Conservation (phyloP, 2,113 vertebrate species). For the Corvus moneduloides region DNA sequence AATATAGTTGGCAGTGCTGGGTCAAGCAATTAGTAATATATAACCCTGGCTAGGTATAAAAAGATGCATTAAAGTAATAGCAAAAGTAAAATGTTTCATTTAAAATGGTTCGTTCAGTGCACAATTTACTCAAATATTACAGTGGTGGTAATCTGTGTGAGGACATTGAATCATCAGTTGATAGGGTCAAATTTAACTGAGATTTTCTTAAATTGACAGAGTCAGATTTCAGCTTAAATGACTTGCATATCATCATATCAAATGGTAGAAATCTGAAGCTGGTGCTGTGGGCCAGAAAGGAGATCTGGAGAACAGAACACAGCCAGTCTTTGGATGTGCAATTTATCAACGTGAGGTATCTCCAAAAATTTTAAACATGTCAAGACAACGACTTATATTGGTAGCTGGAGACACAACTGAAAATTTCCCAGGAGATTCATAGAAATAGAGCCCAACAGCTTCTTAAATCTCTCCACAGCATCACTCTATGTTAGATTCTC, state of each 20-base stretch:
- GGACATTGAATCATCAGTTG: not conserved
- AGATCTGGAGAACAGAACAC: not conserved
- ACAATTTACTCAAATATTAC: not conserved
- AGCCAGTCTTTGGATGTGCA: not conserved
- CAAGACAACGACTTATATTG: not conserved
- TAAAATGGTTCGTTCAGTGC: slow-evolving; percentile 31
- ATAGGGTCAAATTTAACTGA: not conserved
- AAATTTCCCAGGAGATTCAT: not conserved
- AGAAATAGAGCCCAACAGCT: not conserved
- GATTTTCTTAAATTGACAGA: not conserved
- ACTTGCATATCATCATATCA: not conserved
- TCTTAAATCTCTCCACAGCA: not conserved
- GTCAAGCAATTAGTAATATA: slow-evolving; percentile 53
- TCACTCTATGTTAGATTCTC: not conserved
- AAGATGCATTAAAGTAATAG: slow-evolving; percentile 51
- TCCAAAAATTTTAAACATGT: not conserved
- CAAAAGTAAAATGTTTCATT: not conserved
- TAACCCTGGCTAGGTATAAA: slow-evolving; percentile 18
- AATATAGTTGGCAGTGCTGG: slow-evolving; percentile 2
- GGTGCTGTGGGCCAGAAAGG: not conserved
- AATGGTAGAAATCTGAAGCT: not conserved
- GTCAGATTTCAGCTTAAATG: not conserved
- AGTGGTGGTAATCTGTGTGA: not conserved
- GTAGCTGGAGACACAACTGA: not conserved
- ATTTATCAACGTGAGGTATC: not conserved